A percentile compares a stretch with the other conserved stretches of the same genome.
These are phyloP conservation scores for Myotis myotis DNA, from an alignment of 2,797 vertebrate species.

Conservation along the genomic window DNA sequence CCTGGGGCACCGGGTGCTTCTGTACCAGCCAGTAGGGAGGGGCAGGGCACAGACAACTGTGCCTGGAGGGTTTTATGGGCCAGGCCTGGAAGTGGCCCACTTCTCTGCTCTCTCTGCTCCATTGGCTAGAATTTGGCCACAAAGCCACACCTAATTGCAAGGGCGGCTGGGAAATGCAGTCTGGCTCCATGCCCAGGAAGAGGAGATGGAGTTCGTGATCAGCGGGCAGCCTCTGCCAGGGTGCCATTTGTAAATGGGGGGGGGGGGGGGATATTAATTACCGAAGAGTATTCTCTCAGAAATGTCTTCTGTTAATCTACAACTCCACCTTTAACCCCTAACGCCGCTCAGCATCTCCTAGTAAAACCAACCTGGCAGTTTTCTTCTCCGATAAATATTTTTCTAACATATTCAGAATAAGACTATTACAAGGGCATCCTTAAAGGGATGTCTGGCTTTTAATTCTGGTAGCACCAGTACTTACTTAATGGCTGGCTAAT, in stretches of 20 bases:
- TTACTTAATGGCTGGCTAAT: background rate
- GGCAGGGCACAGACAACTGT: background rate
- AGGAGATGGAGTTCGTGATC: background rate
- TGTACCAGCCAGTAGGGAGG: background rate
- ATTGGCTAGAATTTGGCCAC: background rate
- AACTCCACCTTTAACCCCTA: constrained; percentile 18
- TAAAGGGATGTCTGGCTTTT: constrained; percentile 17
- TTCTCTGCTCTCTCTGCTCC: background rate
- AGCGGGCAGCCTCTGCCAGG: background rate
- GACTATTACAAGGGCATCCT: background rate
- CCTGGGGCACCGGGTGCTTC: background rate
- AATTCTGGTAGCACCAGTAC: background rate
- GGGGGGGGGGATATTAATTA: background rate
- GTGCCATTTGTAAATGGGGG: background rate
- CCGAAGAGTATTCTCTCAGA: constrained; percentile 24
- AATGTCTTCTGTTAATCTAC: constrained; percentile 17
- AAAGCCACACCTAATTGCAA: background rate
- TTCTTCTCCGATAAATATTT: constrained; percentile 5
- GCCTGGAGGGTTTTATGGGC: background rate
- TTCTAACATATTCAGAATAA: constrained; percentile 28
- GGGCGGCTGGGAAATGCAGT: background rate
- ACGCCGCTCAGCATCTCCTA: background rate
- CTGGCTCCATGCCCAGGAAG: background rate
- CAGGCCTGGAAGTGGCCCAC: background rate
- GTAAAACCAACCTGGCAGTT: background rate